These are phyloP conservation scores for Spheniscus mendiculus DNA, from an alignment of 2,113 vertebrate species.

Conservation along the genomic window DNA sequence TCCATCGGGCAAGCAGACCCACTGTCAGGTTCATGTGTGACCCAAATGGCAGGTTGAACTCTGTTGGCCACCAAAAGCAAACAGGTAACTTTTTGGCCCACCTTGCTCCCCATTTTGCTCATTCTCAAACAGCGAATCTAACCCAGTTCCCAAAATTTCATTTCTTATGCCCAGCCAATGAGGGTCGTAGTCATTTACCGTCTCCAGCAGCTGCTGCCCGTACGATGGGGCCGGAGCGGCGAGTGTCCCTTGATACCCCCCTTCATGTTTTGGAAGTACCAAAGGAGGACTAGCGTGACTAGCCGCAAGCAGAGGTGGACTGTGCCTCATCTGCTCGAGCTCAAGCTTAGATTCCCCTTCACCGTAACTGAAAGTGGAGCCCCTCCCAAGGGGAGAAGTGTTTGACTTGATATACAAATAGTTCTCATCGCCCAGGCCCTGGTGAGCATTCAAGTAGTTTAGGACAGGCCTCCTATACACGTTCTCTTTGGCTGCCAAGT, in stretches of 20 bases:
- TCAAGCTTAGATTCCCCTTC: not conserved
- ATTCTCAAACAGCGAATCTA: not conserved
- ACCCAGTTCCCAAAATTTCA: constrained; percentile 16
- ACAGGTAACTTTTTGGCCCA: constrained; percentile 3
- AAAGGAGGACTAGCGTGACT: not conserved
- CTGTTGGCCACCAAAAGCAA: constrained; percentile 1
- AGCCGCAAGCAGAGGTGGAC: not conserved
- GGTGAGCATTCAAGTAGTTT: not conserved
- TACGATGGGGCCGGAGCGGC: not conserved
- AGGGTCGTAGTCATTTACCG: not conserved
- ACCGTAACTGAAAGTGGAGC: not conserved
- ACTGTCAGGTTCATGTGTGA: not conserved
- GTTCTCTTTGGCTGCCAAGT: constrained; percentile 35
- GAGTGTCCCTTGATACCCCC: not conserved
- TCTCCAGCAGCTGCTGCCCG: constrained; percentile 33
- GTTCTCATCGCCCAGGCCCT: not conserved
- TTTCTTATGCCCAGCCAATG: not conserved
- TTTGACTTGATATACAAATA: not conserved
- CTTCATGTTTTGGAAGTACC: not conserved
- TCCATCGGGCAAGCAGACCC: not conserved
- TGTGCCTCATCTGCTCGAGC: not conserved
- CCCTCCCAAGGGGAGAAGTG: not conserved
- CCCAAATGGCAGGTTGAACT: constrained; percentile 5
- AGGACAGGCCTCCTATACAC: not conserved
- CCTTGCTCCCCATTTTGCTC: not conserved